These are phyloP conservation scores for Zaprionus bogoriensis DNA, from an alignment of 2,888 invertebrate species.

Conservation along the genomic window DNA sequence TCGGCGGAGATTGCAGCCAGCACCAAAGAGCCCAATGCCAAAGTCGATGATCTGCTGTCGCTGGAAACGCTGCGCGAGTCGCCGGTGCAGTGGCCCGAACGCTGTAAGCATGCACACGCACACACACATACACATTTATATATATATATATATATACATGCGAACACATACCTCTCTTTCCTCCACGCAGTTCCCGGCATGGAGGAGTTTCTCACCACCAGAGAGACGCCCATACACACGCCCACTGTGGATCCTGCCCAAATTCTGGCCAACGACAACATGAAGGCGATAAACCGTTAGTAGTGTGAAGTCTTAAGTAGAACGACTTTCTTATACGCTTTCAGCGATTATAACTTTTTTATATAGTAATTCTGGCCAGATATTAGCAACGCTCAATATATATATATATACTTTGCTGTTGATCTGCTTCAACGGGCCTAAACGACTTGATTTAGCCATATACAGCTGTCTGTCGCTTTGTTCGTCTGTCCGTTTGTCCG, in stretches of 20 bases:
- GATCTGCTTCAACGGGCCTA: too few species aligned
- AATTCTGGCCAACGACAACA: slow-evolving; percentile 89
- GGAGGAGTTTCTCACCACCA: slow-evolving; percentile 90
- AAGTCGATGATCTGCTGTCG: slow-evolving; percentile 89
- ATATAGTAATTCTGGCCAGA: too few species aligned
- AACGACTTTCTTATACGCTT: too few species aligned
- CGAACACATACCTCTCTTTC: too few species aligned
- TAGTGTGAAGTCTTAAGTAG: too few species aligned
- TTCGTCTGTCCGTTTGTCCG: too few species aligned
- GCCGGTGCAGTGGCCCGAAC: slow-evolving; percentile 98
- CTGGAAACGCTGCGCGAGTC: slow-evolving; percentile 96
- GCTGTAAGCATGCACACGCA: slow-evolving; percentile 91
- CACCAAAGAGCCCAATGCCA: slow-evolving; percentile 82
- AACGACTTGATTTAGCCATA: too few species aligned
- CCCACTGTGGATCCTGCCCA: slow-evolving; percentile 87
- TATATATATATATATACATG: not conserved
- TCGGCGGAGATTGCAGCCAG: not conserved
- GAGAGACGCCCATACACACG: slow-evolving; percentile 84
- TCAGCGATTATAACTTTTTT: too few species aligned
- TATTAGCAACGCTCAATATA: not conserved
- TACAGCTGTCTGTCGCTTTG: too few species aligned
- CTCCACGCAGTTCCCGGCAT: slow-evolving; percentile 90
- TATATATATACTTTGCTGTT: not conserved
- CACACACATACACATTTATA: not conserved
- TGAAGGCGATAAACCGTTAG: slow-evolving; percentile 91